phyloP scores from a whole-genome alignment of 2,797 vertebrate genomes.

The Bryconaethiops microstoma region DNA sequence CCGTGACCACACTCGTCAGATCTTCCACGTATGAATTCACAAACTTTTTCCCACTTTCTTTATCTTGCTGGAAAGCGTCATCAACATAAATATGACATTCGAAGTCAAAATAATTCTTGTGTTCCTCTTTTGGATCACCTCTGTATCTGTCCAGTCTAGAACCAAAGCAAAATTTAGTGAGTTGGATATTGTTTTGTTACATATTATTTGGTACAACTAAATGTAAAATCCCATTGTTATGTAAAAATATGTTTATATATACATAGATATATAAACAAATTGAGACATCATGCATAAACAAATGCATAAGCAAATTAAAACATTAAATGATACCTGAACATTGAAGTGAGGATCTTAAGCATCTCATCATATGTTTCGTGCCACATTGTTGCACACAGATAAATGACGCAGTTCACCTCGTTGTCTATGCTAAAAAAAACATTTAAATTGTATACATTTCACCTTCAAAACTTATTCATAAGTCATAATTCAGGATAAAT shows the following conservation, averaged over 20 bases:
- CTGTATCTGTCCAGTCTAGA: conserved; percentile 81
- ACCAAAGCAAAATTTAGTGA: conserved; percentile 23
- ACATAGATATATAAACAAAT: too few species aligned
- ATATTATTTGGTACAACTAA: too few species aligned
- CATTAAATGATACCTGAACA: conserved; percentile 76
- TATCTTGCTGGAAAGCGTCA: conserved; percentile 74
- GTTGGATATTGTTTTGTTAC: too few species aligned
- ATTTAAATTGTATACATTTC: background rate
- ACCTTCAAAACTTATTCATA: background rate
- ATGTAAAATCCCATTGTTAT: too few species aligned
- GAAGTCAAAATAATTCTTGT: conserved; percentile 80
- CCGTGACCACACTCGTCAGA: conserved; percentile 74
- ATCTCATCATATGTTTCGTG: conserved; percentile 85
- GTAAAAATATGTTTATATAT: too few species aligned
- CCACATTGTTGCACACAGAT: conserved; percentile 86
- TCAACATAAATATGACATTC: conserved; percentile 81
- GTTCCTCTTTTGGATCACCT: conserved; percentile 76
- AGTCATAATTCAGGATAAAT: background rate
- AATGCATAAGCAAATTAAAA: background rate
- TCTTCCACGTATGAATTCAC: conserved; percentile 77
- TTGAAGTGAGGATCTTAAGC: conserved; percentile 83
- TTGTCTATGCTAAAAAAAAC: conserved; percentile 63
- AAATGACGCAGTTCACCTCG: conserved; percentile 76
- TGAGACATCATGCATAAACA: too few species aligned
- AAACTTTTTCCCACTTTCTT: conserved; percentile 63